phyloP scores from a whole-genome alignment of 2,888 invertebrate genomes.

The Pelosia muscerda region DNA sequence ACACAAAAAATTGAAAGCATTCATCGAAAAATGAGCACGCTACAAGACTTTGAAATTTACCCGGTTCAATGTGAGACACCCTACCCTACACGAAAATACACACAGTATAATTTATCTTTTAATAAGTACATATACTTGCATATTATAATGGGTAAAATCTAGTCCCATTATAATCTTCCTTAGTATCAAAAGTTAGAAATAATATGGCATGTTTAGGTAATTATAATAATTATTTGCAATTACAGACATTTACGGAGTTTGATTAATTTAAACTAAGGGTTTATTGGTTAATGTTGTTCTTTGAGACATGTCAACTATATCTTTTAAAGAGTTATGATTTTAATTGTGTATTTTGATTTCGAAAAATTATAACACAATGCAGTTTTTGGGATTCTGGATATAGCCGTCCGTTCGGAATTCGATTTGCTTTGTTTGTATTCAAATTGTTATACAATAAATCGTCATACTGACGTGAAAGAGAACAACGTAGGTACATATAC shows the following conservation, averaged over 20 bases:
- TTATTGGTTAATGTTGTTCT: background rate
- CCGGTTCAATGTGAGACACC: too few relatives aligned
- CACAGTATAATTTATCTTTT: constrained; percentile 6
- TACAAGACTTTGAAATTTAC: too few relatives aligned
- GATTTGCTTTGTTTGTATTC: constrained; percentile 25
- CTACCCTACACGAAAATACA: constrained; percentile 12
- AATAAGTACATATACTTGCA: constrained; percentile 9
- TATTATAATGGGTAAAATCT: constrained; percentile 38
- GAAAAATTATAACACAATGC: background rate
- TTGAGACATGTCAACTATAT: background rate
- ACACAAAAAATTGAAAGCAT: too few relatives aligned
- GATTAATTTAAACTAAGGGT: background rate
- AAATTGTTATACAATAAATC: constrained; percentile 33
- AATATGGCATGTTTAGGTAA: constrained; percentile 42
- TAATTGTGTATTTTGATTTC: background rate
- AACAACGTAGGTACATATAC: constrained; percentile 17
- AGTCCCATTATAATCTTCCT: constrained; percentile 33
- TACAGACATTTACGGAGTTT: background rate
- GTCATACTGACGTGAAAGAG: constrained; percentile 26
- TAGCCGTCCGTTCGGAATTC: too few relatives aligned
- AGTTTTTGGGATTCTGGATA: background rate
- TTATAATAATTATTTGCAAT: background rate
- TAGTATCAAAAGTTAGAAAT: constrained; percentile 25
- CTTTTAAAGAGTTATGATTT: background rate
- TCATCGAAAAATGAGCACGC: too few relatives aligned